Percentiles rank a stretch among this genome's conserved stretches.
These are phyloP conservation scores for Littorina saxatilis DNA, from an alignment of 1,140 invertebrate genomes.

Conservation along the genomic window DNA sequence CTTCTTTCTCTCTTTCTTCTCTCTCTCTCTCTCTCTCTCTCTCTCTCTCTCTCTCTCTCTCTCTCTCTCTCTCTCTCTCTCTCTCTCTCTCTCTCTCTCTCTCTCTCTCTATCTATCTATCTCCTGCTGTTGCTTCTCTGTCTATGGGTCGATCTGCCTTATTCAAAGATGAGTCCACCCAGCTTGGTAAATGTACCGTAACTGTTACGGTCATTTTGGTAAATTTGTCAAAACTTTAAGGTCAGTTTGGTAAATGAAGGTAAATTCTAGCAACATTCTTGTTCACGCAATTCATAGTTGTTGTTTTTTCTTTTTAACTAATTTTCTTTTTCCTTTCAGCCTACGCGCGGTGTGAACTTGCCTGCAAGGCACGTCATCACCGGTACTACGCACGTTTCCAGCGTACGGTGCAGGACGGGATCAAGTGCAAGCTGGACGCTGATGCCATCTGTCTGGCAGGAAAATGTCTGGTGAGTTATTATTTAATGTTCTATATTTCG, in stretches of 20 bases:
- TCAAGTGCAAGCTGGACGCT: slow-evolving; percentile 10
- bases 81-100: background rate
- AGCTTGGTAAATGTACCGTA: too few relatives aligned
- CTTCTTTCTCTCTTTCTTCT: background rate
- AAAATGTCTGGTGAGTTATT: slow-evolving; percentile 23
- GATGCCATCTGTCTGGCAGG: slow-evolving; percentile 28
- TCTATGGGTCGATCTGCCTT: background rate
- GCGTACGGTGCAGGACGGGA: slow-evolving; percentile 30
- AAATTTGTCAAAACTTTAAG: too few relatives aligned
- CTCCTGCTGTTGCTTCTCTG: too few relatives aligned
- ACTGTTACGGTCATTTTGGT: too few relatives aligned
- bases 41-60: background rate
- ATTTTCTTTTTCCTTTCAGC: background rate
- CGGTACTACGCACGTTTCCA: slow-evolving; percentile 30
- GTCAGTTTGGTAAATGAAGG: too few relatives aligned
- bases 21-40: background rate
- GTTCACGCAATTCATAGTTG: too few relatives aligned
- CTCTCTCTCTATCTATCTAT: too few relatives aligned
- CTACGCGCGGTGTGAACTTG: slow-evolving; percentile 21
- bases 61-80: slow-evolving; percentile 9
- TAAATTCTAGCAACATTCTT: too few relatives aligned
- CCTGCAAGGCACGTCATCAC: slow-evolving; percentile 23
- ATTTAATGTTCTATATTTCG: too few relatives aligned
- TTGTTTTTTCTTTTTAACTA: background rate
- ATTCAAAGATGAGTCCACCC: too few relatives aligned